A percentile compares a stretch with the other conserved stretches of the same genome.
phyloP scores from a whole-genome alignment of 2,797 vertebrate species.

The Glyptemys insculpta region DNA sequence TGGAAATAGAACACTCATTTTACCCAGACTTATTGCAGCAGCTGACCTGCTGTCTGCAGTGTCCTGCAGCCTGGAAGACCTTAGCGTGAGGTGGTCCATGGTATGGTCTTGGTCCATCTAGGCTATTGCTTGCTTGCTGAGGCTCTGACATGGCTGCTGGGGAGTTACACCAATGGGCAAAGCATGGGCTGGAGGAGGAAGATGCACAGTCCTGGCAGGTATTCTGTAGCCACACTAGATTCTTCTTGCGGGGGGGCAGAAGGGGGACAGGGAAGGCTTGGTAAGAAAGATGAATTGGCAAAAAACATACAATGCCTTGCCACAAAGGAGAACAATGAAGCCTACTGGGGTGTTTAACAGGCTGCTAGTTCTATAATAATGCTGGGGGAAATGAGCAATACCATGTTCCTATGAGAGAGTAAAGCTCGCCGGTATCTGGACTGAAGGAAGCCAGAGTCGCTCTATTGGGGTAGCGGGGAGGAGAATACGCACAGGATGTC shows the following conservation, averaged over 20 bases:
- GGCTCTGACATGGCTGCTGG: neutral
- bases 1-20: neutral
- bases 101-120: neutral
- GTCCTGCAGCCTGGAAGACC: neutral
- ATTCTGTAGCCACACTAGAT: neutral
- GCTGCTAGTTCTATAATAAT: neutral
- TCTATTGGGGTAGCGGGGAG: neutral
- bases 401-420: neutral
- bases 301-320: neutral
- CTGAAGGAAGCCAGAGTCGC: neutral
- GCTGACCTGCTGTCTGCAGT: neutral
- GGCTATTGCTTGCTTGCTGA: neutral
- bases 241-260: neutral
- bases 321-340: neutral
- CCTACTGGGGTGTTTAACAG: neutral
- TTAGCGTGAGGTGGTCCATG: fast-evolving
- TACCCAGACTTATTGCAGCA: neutral
- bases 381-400: neutral
- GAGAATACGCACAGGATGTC: neutral
- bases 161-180: neutral
- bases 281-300: neutral
- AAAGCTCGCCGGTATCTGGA: neutral
- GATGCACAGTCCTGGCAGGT: neutral
- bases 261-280: neutral
- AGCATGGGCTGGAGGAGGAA: neutral